phyloP scores from a whole-genome alignment of 2,113 vertebrate genomes.

The Bubalus kerabau region DNA sequence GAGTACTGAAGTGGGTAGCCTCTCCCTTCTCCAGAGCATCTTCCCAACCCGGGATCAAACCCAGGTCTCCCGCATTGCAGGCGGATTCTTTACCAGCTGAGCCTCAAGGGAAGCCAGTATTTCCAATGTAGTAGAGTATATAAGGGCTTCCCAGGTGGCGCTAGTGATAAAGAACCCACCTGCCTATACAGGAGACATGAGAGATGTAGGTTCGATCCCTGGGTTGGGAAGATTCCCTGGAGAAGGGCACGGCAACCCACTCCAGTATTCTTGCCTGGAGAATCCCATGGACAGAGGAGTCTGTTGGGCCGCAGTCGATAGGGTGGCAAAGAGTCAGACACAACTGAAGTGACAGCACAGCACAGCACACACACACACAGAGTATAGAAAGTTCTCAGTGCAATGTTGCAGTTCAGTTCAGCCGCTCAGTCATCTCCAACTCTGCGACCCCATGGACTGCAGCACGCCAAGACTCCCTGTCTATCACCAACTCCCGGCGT shows the following conservation, averaged over 20 bases:
- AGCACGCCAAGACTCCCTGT: rapidly evolving
- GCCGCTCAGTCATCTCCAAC: rapidly evolving
- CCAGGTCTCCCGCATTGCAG: background rate
- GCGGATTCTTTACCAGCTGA: background rate
- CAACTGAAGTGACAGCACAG: background rate
- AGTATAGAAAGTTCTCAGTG: background rate
- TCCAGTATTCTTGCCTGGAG: background rate
- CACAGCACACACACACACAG: background rate
- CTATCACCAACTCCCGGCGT: background rate
- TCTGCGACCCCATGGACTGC: background rate
- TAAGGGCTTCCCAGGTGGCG: background rate
- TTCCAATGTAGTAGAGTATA: background rate
- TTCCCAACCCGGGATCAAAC: background rate
- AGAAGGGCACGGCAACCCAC: background rate
- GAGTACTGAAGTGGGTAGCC: background rate
- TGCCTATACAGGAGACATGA: background rate
- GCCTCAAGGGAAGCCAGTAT: background rate
- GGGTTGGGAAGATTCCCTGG: background rate
- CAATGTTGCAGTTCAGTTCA: background rate
- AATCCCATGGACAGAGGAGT: background rate
- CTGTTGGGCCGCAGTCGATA: background rate
- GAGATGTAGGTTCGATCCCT: background rate
- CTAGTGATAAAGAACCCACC: background rate
- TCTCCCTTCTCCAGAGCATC: background rate
- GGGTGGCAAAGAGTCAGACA: background rate